Percentiles rank a stretch among this genome's conserved stretches.
Evolutionary conservation across 1,140 invertebrate genomes (phyloP).

Genomic region (Macrocentrus cingulum): DNA sequence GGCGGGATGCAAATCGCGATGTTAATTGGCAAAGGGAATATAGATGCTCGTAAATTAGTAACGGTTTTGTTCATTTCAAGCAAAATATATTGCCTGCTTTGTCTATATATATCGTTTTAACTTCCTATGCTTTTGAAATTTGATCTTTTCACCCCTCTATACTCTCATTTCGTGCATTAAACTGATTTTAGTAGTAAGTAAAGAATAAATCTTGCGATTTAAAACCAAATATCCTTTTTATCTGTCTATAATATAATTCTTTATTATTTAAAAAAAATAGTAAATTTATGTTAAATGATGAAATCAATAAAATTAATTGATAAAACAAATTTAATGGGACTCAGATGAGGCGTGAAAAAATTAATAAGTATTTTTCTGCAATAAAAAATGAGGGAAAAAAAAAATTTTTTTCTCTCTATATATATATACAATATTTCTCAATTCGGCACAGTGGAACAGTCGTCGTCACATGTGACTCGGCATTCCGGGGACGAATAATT

Average conservation of each 20-base stretch:
- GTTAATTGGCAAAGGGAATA: conserved; percentile 12
- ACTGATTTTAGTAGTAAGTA: background rate
- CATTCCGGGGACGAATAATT: conserved; percentile 8
- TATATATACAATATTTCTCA: no score
- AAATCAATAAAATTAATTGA: no score
- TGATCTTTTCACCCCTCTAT: conserved; percentile 1
- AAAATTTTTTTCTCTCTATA: no score
- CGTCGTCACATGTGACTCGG: conserved; percentile 16
- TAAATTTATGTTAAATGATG: no score
- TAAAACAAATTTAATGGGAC: no score
- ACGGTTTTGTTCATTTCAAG: background rate
- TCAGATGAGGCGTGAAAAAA: no score
- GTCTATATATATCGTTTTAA: no score
- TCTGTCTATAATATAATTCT: no score
- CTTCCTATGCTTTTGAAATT: background rate
- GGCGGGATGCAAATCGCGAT: conserved; percentile 7
- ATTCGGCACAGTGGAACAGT: background rate
- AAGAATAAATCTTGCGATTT: background rate
- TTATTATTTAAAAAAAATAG: no score
- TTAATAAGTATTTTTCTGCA: no score
- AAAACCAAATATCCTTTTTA: no score
- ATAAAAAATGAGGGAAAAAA: background rate
- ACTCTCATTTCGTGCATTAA: conserved; percentile 6
- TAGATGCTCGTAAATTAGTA: conserved; percentile 16
- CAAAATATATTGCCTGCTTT: conserved; percentile 1